Evolutionary conservation across 2,113 vertebrate genomes (phyloP), one percentile per base, ranked within the genome.

Genomic region (Anoura caudifer): DNA sequence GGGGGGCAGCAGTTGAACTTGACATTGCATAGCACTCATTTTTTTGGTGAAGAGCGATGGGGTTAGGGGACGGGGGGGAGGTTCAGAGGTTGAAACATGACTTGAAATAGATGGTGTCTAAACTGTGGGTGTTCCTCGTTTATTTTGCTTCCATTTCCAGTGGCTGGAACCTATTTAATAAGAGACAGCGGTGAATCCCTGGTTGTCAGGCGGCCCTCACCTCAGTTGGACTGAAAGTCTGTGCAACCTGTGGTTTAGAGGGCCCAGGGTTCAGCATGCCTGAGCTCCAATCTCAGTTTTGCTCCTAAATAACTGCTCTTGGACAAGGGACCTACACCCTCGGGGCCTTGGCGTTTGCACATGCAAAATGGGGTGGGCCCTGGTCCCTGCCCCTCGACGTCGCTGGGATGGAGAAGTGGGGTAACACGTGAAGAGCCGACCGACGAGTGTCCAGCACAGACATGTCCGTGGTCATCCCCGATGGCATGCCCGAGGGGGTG

Each of bases 271-370:
- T 33, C 38, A 3, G 14, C 0, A 7, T 16, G 7, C 22, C 20
- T 45, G 22, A 14, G 4, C 24, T 36, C 36, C 5, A 19, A 41
- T 82, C 43, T 41, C 24, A 5, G 65, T 16, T 83, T 61, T 70
- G 59, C 47, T 77, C 61, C 56, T 5, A 59, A 65, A 43, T 65
- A 15, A n/a, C 76, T n/a, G 77, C 33, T 3, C 69, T 36, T 0
- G 24, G 20, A 45, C 11, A 15, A 80, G 56, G 33, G 76, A 24
- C 33, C 65, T 16, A 4, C 28, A 45, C 33, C 50, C 47, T 73
- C 43, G 22, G 3, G 4, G 20, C 26, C 80, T 38, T 28, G 0
- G 16, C 1, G 1, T 36, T 13, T 5, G 4, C 69, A 2, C 2
- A 22, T 22, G 50, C 36, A 14, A 54, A 47, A 15, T 3, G 41